These are phyloP conservation scores for Xestia ashworthii DNA, from an alignment of 2,888 invertebrate genomes.

Conservation along the genomic window DNA sequence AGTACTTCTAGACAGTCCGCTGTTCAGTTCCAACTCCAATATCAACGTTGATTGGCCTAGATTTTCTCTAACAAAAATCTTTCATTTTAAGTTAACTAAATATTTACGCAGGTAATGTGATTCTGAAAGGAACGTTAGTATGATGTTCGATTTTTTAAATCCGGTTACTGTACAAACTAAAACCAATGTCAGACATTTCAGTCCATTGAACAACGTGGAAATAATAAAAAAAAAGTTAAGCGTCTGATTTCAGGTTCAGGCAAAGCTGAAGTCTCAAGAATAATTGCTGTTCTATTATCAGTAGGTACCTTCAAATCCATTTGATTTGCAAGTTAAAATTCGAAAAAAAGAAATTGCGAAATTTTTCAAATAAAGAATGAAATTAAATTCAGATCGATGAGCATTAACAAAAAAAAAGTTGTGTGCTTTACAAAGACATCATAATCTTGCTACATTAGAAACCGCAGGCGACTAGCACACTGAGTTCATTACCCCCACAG, in stretches of 20 bases:
- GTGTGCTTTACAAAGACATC: neutral
- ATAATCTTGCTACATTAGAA: neutral
- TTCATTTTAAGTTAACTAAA: neutral
- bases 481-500: conserved; percentile 33
- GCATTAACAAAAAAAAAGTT: neutral
- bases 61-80: neutral
- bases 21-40: neutral
- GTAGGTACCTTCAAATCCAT: neutral
- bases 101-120: neutral
- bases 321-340: neutral
- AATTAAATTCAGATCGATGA: neutral
- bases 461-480: neutral
- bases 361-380: neutral
- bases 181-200: neutral
- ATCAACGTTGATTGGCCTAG: neutral
- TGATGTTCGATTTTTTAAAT: neutral
- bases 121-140: neutral
- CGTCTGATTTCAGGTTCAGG: neutral
- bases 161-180: neutral
- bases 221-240: neutral
- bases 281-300: neutral
- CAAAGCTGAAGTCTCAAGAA: neutral
- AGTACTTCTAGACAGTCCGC: neutral
- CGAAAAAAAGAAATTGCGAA: neutral
- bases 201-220: neutral